These are phyloP conservation scores for Fissipunctia ypsillon DNA, from an alignment of 2,888 invertebrate species.

Conservation along the genomic window DNA sequence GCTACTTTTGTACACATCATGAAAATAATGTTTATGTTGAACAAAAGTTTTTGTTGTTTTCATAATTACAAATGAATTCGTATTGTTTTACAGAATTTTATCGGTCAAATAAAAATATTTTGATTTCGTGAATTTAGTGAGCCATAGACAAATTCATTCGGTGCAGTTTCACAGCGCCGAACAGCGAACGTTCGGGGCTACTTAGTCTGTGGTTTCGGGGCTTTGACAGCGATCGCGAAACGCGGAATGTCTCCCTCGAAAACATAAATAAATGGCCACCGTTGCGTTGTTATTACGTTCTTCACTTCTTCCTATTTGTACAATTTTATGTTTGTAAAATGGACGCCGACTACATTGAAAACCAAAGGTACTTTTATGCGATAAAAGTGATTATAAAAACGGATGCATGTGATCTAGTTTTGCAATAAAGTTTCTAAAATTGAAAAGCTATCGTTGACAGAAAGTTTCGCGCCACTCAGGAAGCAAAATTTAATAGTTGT, in stretches of 20 bases:
- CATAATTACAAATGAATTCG: background rate
- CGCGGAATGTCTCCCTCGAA: conserved; percentile 82
- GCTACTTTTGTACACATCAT: background rate
- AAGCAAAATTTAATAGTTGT: conserved; percentile 69
- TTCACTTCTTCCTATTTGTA: conserved; percentile 85
- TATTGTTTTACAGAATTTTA: background rate
- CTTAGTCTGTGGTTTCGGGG: no score
- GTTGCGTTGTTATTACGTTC: conserved; percentile 88
- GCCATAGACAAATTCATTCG: conserved; percentile 66
- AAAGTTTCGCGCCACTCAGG: conserved; percentile 86
- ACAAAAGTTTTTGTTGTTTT: background rate
- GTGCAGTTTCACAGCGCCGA: conserved; percentile 70
- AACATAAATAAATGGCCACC: conserved; percentile 90
- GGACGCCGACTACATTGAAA: conserved; percentile 83
- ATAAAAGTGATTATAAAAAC: background rate
- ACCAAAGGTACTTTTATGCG: conserved; percentile 76
- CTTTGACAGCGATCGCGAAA: conserved; percentile 81
- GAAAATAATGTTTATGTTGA: background rate
- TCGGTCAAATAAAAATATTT: no score
- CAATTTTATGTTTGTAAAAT: conserved; percentile 86
- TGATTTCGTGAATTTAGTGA: conserved; percentile 11
- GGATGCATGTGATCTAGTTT: conserved; percentile 34
- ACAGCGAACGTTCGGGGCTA: conserved; percentile 71
- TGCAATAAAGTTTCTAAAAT: conserved; percentile 70
- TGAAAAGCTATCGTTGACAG: conserved; percentile 81